A percentile compares a stretch with the other conserved stretches of the same genome.
These are phyloP conservation scores for Schizaphis graminum DNA, from an alignment of 2,888 invertebrate species.

Conservation along the genomic window DNA sequence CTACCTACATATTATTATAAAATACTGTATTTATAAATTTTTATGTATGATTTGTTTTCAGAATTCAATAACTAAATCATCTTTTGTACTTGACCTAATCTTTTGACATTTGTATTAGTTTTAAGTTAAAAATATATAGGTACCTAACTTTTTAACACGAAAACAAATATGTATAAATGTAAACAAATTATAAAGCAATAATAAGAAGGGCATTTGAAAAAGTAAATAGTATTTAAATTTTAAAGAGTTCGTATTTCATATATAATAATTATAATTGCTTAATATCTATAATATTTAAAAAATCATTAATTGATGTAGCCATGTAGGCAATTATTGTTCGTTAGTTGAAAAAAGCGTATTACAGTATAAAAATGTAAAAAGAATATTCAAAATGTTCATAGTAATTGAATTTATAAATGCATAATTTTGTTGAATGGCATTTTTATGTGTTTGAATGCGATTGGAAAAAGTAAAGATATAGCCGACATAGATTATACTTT, in stretches of 20 bases:
- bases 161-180: slow-evolving; percentile 8
- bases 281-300: background rate
- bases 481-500: background rate
- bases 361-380: background rate
- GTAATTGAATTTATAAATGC: background rate
- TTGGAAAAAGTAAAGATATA: background rate
- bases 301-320: background rate
- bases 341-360: background rate
- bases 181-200: slow-evolving; percentile 15
- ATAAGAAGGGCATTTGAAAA: background rate
- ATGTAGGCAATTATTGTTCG: background rate
- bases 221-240: background rate
- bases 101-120: background rate
- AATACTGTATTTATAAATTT: background rate
- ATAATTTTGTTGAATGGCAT: background rate
- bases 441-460: background rate
- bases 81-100: background rate
- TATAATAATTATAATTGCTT: background rate
- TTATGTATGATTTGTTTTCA: background rate
- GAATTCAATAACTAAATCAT: background rate
- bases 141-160: background rate
- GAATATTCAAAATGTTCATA: background rate
- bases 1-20: background rate
- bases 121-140: background rate
- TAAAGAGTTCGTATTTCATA: background rate